These are phyloP conservation scores for Cotesia chilonis DNA, from an alignment of 1,140 invertebrate species.

Conservation along the genomic window DNA sequence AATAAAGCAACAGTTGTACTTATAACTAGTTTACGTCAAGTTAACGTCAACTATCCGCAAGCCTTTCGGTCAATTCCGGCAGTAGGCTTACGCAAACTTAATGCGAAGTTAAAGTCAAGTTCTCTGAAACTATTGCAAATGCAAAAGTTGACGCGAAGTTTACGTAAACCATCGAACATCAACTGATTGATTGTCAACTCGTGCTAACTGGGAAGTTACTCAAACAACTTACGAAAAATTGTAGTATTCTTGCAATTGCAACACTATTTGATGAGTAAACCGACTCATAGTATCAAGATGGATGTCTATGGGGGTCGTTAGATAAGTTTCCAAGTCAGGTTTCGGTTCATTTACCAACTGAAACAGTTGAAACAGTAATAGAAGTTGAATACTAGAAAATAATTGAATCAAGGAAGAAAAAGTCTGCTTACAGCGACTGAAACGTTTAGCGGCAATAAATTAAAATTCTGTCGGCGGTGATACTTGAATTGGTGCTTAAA, in stretches of 20 bases:
- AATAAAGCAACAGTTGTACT: no score
- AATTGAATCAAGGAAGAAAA: not conserved
- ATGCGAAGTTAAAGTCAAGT: no score
- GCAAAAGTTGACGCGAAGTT: no score
- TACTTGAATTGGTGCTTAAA: constrained; percentile 58
- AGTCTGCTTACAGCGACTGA: constrained; percentile 60
- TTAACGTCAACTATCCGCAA: no score
- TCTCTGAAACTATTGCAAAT: no score
- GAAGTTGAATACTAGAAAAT: not conserved
- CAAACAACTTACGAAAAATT: constrained; percentile 68
- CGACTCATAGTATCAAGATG: constrained; percentile 72
- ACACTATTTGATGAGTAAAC: constrained; percentile 69
- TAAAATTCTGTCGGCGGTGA: constrained; percentile 64
- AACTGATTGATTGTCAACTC: not conserved
- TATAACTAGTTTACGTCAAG: no score
- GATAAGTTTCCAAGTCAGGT: constrained; percentile 67
- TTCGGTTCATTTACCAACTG: constrained; percentile 65
- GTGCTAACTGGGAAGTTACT: no score
- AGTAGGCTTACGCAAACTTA: no score
- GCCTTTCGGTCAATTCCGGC: no score
- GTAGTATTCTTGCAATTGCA: constrained; percentile 69
- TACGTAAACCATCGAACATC: no score
- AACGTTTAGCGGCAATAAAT: constrained; percentile 63
- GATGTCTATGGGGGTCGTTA: constrained; percentile 62
- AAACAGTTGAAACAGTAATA: not conserved